These are phyloP conservation scores for Sphenodon punctatus DNA, from an alignment of 2,797 vertebrate species.

Conservation along the genomic window DNA sequence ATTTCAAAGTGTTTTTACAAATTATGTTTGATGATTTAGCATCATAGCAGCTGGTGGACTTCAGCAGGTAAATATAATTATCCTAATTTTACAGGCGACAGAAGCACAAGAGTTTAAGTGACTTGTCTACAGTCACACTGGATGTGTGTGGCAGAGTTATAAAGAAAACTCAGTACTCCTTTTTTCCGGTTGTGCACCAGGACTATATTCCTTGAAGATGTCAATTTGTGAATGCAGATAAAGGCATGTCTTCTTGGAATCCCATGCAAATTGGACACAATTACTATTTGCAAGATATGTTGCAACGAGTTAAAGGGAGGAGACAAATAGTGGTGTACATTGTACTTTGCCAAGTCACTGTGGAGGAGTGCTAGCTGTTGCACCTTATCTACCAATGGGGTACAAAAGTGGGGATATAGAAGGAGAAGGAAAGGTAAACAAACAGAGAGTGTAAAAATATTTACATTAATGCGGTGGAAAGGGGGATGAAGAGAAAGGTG, in stretches of 20 bases:
- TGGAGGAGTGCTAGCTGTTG: background rate
- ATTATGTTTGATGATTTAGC: background rate
- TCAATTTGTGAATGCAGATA: background rate
- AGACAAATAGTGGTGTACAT: background rate
- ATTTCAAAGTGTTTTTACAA: background rate
- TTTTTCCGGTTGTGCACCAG: background rate
- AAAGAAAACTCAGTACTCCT: background rate
- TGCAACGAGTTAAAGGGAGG: background rate
- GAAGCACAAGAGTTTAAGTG: background rate
- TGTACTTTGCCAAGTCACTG: background rate
- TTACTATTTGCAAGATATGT: background rate
- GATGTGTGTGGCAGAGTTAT: background rate
- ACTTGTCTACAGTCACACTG: background rate
- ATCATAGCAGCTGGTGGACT: background rate
- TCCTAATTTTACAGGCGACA: background rate
- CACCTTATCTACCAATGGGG: background rate
- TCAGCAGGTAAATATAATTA: background rate
- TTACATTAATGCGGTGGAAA: too few relatives aligned
- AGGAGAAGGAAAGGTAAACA: background rate
- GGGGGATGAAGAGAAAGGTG: too few relatives aligned
- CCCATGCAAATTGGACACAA: background rate
- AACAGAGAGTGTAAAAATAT: too few relatives aligned
- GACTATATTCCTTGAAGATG: background rate
- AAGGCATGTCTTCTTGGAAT: background rate
- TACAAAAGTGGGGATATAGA: background rate